Percentiles rank a stretch among this genome's conserved stretches.
phyloP scores from a whole-genome alignment of 2,888 invertebrate genomes.

The Oxycera nigricornis region DNA sequence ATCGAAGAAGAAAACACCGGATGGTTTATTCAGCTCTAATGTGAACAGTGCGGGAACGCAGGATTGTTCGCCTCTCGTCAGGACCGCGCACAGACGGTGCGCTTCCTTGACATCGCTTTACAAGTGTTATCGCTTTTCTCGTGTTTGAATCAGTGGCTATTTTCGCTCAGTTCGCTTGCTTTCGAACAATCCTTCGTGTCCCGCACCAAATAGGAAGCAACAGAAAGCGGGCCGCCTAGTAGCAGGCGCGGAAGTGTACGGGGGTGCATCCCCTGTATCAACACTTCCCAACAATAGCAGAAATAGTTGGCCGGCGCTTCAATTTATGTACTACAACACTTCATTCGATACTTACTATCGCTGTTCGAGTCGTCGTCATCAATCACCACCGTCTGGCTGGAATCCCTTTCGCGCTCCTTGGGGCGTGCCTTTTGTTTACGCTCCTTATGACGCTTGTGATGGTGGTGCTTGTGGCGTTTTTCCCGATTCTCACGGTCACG shows the following conservation, averaged over 20 bases:
- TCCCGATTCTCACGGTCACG: slow-evolving; percentile 10
- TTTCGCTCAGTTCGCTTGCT: background rate
- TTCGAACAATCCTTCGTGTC: slow-evolving; percentile 37
- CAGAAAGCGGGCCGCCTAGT: background rate
- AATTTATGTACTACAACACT: background rate
- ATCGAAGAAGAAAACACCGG: slow-evolving; percentile 40
- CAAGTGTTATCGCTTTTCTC: slow-evolving; percentile 42
- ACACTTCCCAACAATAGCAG: background rate
- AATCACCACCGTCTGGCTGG: slow-evolving; percentile 53
- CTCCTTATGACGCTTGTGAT: slow-evolving; percentile 58
- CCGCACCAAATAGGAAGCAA: background rate
- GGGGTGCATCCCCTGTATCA: background rate
- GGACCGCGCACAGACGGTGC: no score
- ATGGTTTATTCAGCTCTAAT: slow-evolving; percentile 42
- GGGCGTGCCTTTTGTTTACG: slow-evolving; percentile 52
- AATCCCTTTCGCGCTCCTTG: slow-evolving; percentile 13
- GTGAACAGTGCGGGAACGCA: slow-evolving; percentile 30
- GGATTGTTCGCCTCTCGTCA: slow-evolving; percentile 35
- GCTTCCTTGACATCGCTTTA: no score
- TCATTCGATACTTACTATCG: slow-evolving; percentile 59
- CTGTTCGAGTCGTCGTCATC: slow-evolving; percentile 58
- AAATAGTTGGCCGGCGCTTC: background rate
- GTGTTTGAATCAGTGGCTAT: slow-evolving; percentile 3
- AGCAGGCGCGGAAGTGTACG: background rate
- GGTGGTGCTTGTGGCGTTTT: slow-evolving; percentile 36